phyloP scores from a whole-genome alignment of 2,797 vertebrate species.

The Dallia pectoralis region DNA sequence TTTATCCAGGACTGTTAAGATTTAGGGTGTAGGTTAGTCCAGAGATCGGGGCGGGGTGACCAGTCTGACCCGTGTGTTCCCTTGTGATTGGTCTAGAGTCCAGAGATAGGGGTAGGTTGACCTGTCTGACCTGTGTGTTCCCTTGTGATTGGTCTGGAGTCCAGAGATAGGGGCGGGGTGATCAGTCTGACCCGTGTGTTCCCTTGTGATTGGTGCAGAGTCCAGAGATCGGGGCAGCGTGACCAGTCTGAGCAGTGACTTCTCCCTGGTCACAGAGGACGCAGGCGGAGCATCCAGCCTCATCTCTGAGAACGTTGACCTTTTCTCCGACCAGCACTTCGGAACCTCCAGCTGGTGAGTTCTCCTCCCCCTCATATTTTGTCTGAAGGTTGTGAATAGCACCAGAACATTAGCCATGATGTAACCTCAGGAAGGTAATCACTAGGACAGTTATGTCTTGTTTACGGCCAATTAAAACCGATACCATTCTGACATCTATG shows the following conservation, averaged over 20 bases:
- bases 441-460: too few relatives aligned
- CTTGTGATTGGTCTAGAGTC: too few relatives aligned
- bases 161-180: too few relatives aligned
- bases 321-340: conserved; percentile 76
- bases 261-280: conserved; percentile 91
- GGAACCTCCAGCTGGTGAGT: conserved; percentile 69
- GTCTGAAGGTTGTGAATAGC: not conserved
- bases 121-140: too few relatives aligned
- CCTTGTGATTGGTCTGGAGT: not conserved
- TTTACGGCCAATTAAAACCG: too few relatives aligned
- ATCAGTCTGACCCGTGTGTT: not conserved
- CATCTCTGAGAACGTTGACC: conserved; percentile 82
- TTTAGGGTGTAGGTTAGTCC: too few relatives aligned
- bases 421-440: too few relatives aligned
- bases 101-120: too few relatives aligned
- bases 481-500: too few relatives aligned
- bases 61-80: too few relatives aligned
- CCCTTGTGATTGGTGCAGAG: conserved; percentile 66
- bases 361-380: not conserved
- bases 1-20: too few relatives aligned
- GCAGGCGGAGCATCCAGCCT: conserved; percentile 78
- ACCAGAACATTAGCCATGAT: not conserved
- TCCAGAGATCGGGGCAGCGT: conserved; percentile 88
- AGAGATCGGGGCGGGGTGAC: too few relatives aligned
- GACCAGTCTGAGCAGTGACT: conserved; percentile 94